A percentile compares a stretch with the other conserved stretches of the same genome.
Evolutionary conservation across 2,797 vertebrate species (phyloP).

Genomic region (Siniperca undulata): DNA sequence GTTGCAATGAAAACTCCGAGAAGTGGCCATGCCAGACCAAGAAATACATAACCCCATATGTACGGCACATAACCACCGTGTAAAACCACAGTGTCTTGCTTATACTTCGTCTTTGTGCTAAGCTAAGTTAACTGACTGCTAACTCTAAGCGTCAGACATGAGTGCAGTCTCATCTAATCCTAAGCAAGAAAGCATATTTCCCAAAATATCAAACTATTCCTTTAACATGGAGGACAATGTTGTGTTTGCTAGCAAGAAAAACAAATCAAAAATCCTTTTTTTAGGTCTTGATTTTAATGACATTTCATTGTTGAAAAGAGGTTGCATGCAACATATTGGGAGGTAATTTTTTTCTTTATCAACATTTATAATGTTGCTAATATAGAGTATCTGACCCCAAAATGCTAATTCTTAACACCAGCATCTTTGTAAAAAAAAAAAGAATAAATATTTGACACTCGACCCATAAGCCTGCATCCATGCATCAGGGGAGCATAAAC

Average conservation of each 20-base stretch:
- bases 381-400: neutral
- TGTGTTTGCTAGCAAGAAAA: neutral
- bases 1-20: too few relatives aligned
- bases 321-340: neutral
- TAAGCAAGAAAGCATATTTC: neutral
- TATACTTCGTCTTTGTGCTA: neutral
- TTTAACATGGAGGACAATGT: neutral
- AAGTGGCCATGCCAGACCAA: neutral
- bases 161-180: neutral
- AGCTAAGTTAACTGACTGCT: neutral
- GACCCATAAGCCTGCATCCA: slow-evolving; percentile 17
- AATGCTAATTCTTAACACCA: neutral
- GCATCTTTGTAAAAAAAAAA: slow-evolving; percentile 16
- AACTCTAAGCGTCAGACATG: neutral
- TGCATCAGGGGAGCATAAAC: slow-evolving; percentile 11
- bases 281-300: neutral
- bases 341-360: neutral
- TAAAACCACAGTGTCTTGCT: neutral
- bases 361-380: neutral
- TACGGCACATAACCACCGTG: too few relatives aligned
- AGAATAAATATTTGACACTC: slow-evolving; percentile 20
- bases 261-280: neutral
- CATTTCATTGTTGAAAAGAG: neutral
- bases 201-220: neutral
- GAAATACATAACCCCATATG: neutral